Evolutionary conservation across 2,113 vertebrate species (phyloP).

Genomic region (Psephotus haematonotus): DNA sequence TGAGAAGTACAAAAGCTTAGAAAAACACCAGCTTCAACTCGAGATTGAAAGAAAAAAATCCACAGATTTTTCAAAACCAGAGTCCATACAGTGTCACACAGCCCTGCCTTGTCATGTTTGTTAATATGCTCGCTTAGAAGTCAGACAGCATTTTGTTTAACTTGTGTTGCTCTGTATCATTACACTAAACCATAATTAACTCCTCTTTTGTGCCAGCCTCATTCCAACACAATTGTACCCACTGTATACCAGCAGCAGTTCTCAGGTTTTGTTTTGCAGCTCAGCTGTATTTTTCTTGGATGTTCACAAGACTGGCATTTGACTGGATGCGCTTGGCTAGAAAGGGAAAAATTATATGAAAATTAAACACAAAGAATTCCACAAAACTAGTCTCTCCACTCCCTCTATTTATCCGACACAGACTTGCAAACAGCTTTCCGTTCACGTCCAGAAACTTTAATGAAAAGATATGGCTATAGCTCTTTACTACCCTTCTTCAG

Average conservation of each 20-base stretch:
- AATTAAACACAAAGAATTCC: constrained; percentile 57
- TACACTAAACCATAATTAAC: constrained; percentile 70
- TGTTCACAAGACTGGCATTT: constrained; percentile 85
- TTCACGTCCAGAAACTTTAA: constrained; percentile 51
- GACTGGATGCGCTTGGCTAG: constrained; percentile 91
- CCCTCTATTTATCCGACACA: constrained; percentile 23
- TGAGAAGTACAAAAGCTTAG: constrained; percentile 51
- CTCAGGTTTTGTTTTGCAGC: constrained; percentile 61
- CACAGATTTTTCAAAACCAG: constrained; percentile 52
- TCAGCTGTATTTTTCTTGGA: constrained; percentile 94
- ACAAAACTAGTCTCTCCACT: constrained; percentile 31
- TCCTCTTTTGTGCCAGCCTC: constrained; percentile 69
- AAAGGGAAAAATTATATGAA: constrained; percentile 70
- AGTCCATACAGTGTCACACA: constrained; percentile 50
- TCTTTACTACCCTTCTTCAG: constrained; percentile 42
- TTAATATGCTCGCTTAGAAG: constrained; percentile 63
- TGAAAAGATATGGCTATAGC: constrained; percentile 61
- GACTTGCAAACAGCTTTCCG: constrained; percentile 50
- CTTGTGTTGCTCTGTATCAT: constrained; percentile 62
- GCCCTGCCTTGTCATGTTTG: constrained; percentile 62
- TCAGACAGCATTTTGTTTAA: constrained; percentile 70
- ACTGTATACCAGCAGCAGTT: constrained; percentile 62
- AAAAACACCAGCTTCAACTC: constrained; percentile 9
- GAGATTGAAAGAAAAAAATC: background rate
- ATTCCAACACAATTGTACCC: constrained; percentile 69